phyloP scores from a whole-genome alignment of 2,113 vertebrate species.

The Lutjanus erythropterus region DNA sequence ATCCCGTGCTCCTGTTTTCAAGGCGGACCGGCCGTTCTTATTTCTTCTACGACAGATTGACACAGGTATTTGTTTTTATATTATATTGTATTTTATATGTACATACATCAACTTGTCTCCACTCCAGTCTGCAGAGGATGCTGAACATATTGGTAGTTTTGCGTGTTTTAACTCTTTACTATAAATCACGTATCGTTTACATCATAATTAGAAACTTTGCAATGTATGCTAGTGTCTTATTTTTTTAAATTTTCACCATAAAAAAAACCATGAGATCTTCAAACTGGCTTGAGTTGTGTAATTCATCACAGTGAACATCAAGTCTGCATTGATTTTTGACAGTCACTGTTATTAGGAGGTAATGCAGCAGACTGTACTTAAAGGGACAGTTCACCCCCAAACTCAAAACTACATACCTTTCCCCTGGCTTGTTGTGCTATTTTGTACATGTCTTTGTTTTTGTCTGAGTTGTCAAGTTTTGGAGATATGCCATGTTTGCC shows the following conservation, averaged over 20 bases:
- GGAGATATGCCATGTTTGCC: too few relatives aligned
- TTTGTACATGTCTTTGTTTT: too few relatives aligned
- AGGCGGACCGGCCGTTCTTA: constrained; percentile 91
- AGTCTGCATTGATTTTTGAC: neutral
- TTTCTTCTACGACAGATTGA: constrained; percentile 88
- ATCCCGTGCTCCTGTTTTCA: constrained; percentile 90
- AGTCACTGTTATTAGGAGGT: too few relatives aligned
- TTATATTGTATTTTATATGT: too few relatives aligned
- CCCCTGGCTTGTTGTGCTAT: too few relatives aligned
- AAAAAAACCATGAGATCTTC: too few relatives aligned
- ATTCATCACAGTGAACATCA: neutral
- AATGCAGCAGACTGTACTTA: neutral
- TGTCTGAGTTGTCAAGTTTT: too few relatives aligned
- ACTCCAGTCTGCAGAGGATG: neutral
- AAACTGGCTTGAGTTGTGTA: neutral
- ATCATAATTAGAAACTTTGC: neutral
- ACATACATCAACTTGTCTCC: neutral
- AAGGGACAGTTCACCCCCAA: too few relatives aligned
- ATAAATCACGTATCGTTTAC: neutral
- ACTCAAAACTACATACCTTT: too few relatives aligned
- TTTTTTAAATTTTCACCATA: too few relatives aligned
- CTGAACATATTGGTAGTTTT: neutral
- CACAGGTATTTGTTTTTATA: constrained; percentile 86
- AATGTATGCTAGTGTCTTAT: neutral
- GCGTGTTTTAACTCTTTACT: neutral